Base-by-base conservation (phyloP, 2,888 invertebrate species). In the Agonopterix heracliana region DNA sequence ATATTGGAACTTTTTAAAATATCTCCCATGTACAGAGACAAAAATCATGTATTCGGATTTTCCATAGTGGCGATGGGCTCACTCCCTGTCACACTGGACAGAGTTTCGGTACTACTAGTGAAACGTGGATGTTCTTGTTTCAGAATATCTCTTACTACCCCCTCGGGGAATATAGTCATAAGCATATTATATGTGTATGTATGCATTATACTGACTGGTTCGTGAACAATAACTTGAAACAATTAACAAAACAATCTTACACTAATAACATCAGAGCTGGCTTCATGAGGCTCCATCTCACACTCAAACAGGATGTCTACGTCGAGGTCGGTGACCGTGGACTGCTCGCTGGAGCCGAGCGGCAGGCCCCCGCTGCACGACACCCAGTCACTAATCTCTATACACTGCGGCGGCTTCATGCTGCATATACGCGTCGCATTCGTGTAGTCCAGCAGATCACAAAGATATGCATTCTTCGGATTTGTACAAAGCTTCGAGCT, bases 361-460 rank as follows among this genome's bases (percentile, higher is more conserved):
- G 88, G 88, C 44, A 88, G 56, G 1, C 87, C 85, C 0, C 82
- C 78, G 0, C 71, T 51, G 63, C 87, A 87, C 1, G 88, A 72
- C 13, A 88, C 83, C 88, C 88, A 88, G 62, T 86, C 84, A 55
- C 64, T 77, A 38, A 88, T 74, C 55, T 87, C 84, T 52, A 88
- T 87, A 45, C 80, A 78, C 57, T 88, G 88, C 13, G 75, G 77
- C 0, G 87, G 88, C 51, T 86, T 86, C 83, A 88, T 85, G 52
- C 88, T 88, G 56, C 88, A 88, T 61, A 88, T 82, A 46, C 88
- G 72, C 34, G 86, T 85, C 1, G 85, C 70, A 55, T 85, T 85
- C 14, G 88, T 88, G 50, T 87, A 87, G 54, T 88, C 88, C 49
- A 88, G 58, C 11, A 94, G 78, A 72, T 93, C 93, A 67, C 92